These are phyloP conservation scores for Smittia sp. DNA, from an alignment of 2,888 invertebrate genomes.

Conservation along the genomic window DNA sequence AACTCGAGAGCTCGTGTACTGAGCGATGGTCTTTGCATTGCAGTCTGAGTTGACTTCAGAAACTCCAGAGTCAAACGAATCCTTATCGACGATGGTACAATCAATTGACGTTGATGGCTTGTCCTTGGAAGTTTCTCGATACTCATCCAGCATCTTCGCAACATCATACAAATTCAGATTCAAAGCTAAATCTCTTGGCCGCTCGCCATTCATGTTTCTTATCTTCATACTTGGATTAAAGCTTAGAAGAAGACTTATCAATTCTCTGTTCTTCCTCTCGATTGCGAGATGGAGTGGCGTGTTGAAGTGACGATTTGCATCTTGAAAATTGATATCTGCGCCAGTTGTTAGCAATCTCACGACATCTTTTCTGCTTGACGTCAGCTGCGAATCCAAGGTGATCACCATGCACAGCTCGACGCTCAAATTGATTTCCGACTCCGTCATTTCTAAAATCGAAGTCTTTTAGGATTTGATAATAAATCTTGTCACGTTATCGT, in stretches of 20 bases:
- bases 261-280: neutral
- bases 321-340: constrained; percentile 7
- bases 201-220: constrained; percentile 6
- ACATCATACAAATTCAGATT: neutral
- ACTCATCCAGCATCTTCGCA: neutral
- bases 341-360: neutral
- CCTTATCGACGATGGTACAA: neutral
- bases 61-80: neutral
- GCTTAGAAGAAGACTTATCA: neutral
- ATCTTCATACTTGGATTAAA: neutral
- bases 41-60: neutral
- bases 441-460: neutral
- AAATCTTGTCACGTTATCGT: neutral
- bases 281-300: neutral
- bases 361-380: neutral
- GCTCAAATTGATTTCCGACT: neutral
- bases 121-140: neutral
- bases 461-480: neutral
- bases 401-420: neutral
- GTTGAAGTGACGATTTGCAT: constrained; percentile 5
- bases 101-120: neutral
- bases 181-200: neutral
- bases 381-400: neutral
- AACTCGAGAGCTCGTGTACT: neutral
- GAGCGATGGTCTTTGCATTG: neutral